Base-by-base conservation (phyloP, 2,113 vertebrate genomes). In the Aptenodytes patagonicus region DNA sequence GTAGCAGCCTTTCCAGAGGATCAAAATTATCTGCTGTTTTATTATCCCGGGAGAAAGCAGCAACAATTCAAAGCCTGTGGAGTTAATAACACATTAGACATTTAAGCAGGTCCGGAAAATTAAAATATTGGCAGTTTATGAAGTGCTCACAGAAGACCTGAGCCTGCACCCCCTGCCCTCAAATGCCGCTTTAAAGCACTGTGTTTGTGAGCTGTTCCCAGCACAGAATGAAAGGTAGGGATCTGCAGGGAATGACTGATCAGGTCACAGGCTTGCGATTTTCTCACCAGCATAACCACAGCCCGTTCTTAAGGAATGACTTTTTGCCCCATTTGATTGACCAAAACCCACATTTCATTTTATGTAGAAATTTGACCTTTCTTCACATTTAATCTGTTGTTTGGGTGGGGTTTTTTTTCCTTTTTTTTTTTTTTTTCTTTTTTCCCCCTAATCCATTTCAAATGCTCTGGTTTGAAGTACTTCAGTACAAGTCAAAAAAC, bases 61-160 rank as follows among this genome's bases (percentile, higher is more conserved):
- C 84, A 69, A 93, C 57, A 95, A 89, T 81, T 92, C 95, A 92
- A 97, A 96, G 92, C 84, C 71, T 87, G 84, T 94, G 93, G 89
- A 91, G 71, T 87, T 93, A 97, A 93, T 95, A 84, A 88, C 69
- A 64, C 4, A 7, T 96, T 78, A 83, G 54, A 86, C 85, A 94
- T 89, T 83, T 94, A 86, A 91, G 90, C 77, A 65, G 51, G 91
- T 92, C 72, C 76, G 79, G 89, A 86, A 97, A 97, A 82, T 97
- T 95, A 95, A 96, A 95, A 62, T 65, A 87, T 95, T 96, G 75
- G 78, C 68, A 34, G 80, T 92, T 95, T 46, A 95, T 87, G 65
- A 95, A 94, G 94, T 54, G 64, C 85, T 94, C 60, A 70, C 73
- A 57, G 78, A 95, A 86, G 24, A 42, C 95, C 93, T 81, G 75